phyloP scores from a whole-genome alignment of 2,113 vertebrate species.

The Nesospiza acunhae region DNA sequence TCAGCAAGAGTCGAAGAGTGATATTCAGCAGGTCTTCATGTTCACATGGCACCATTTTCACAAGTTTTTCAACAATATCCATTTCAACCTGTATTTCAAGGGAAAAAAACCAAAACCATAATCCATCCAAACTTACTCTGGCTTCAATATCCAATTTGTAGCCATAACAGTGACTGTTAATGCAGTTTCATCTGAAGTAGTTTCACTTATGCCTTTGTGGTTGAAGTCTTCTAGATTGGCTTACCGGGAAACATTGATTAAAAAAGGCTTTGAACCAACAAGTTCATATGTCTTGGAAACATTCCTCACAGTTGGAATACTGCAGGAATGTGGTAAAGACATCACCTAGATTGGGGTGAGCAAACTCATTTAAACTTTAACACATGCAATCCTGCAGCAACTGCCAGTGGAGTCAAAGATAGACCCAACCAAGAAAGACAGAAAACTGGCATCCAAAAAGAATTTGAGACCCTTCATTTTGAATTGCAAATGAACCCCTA shows the following conservation, averaged over 20 bases:
- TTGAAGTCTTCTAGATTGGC: not conserved
- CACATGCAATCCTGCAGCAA: not conserved
- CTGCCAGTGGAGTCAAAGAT: not conserved
- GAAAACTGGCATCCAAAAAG: not conserved
- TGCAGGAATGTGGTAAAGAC: not conserved
- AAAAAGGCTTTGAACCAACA: not conserved
- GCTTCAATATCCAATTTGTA: not conserved
- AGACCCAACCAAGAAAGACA: not conserved
- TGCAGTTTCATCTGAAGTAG: not conserved
- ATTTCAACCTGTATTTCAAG: constrained; percentile 82
- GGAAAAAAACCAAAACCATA: not conserved
- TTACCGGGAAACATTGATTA: not conserved
- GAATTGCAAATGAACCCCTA: not conserved
- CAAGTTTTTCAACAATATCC: constrained; percentile 87
- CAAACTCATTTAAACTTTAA: not conserved
- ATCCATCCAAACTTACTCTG: not conserved
- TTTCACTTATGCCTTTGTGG: not conserved
- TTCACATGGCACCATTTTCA: constrained; percentile 87
- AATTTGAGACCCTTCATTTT: not conserved
- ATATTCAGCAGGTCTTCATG: constrained; percentile 88
- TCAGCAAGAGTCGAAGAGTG: constrained; percentile 86
- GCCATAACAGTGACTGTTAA: not conserved
- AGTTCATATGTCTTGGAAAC: not conserved
- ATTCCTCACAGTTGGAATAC: constrained; percentile 15
- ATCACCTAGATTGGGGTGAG: not conserved